These are phyloP conservation scores for Erpetoichthys calabaricus DNA, from an alignment of 2,797 vertebrate species.

Conservation along the genomic window DNA sequence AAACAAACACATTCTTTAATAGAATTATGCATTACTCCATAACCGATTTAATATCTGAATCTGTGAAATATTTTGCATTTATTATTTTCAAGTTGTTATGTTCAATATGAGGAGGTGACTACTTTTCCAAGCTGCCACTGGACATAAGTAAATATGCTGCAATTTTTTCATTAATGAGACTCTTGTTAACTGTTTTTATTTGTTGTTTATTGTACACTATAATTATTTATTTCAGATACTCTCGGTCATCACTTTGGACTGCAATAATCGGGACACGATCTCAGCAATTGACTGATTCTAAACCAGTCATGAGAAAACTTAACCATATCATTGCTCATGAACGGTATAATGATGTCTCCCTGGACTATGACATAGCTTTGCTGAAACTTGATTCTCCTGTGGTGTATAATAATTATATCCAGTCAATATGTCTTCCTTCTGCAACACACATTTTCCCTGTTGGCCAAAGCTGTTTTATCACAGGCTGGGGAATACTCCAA, in stretches of 20 bases:
- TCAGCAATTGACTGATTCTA: constrained; percentile 10
- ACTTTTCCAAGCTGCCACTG: no score
- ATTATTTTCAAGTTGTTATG: no score
- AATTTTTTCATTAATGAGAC: no score
- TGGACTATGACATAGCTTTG: constrained; percentile 52
- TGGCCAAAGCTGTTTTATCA: constrained; percentile 50
- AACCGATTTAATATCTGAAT: no score
- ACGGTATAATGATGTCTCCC: constrained; percentile 30
- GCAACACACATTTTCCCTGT: constrained; percentile 43
- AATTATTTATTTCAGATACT: constrained; percentile 25
- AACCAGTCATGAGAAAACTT: constrained; percentile 20
- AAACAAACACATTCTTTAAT: no score
- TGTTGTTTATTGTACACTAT: no score
- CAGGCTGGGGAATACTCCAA: constrained; percentile 47
- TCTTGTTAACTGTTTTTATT: no score
- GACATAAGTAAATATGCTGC: no score
- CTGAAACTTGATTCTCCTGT: constrained; percentile 43
- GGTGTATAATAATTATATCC: constrained; percentile 42
- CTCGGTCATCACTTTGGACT: constrained; percentile 20
- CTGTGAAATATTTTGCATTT: no score
- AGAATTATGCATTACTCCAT: no score
- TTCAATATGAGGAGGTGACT: no score
- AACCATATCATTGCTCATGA: constrained; percentile 37
- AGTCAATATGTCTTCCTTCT: constrained; percentile 46
- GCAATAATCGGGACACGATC: constrained; percentile 22